These are phyloP conservation scores for Thaleichthys pacificus DNA, from an alignment of 2,797 vertebrate genomes.

Conservation along the genomic window DNA sequence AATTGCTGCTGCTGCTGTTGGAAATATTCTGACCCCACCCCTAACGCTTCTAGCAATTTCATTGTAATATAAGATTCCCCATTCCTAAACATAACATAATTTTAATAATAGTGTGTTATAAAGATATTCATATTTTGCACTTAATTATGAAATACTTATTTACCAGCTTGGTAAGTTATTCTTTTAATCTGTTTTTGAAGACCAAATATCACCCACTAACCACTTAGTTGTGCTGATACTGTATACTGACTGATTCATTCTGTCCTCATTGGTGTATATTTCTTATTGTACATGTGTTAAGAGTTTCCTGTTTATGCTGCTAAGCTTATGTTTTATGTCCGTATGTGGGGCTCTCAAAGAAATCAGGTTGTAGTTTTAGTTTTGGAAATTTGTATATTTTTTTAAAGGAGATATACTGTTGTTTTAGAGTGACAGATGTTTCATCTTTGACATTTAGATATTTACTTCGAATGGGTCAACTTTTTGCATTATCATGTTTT, in stretches of 20 bases:
- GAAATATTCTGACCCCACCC: slow-evolving; percentile 11
- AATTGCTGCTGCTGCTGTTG: slow-evolving; percentile 6
- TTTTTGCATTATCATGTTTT: not conserved
- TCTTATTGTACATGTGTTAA: slow-evolving; percentile 41
- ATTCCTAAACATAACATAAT: slow-evolving; percentile 30
- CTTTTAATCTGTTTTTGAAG: slow-evolving; percentile 49
- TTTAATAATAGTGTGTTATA: slow-evolving; percentile 3
- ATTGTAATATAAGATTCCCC: slow-evolving; percentile 23
- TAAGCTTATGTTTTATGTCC: slow-evolving; percentile 33
- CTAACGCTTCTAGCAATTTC: slow-evolving; percentile 7
- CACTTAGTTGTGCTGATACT: slow-evolving; percentile 57
- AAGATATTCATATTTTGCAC: slow-evolving; percentile 32
- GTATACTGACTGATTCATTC: slow-evolving; percentile 55
- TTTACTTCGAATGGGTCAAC: slow-evolving; percentile 11
- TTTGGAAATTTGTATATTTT: not conserved
- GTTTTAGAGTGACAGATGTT: not conserved
- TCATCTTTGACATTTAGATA: slow-evolving; percentile 1
- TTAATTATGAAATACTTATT: slow-evolving; percentile 20
- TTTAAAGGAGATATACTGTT: not conserved
- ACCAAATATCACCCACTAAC: slow-evolving; percentile 60
- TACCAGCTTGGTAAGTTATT: slow-evolving; percentile 35
- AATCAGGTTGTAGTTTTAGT: not conserved
- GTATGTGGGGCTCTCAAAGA: slow-evolving; percentile 6
- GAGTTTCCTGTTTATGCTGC: slow-evolving; percentile 65
- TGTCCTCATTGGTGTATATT: slow-evolving; percentile 33